Conservation (phyloP, 2,113 vertebrate genomes). For the Platichthys flesus region DNA sequence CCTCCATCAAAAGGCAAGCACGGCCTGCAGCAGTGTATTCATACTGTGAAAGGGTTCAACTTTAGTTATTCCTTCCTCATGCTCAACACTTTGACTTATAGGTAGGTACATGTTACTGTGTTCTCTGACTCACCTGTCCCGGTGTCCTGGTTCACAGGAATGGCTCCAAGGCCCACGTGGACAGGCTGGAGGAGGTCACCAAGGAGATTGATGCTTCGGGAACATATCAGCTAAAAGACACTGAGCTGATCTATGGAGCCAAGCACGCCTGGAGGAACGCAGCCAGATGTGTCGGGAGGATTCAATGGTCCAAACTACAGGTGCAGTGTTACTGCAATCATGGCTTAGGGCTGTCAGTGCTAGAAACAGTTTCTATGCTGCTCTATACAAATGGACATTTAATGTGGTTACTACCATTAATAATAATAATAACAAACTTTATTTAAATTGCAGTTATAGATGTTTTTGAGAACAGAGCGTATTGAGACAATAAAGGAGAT, state of each 20-base stretch:
- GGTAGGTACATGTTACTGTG: background rate
- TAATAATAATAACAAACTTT: too few relatives aligned
- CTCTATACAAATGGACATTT: background rate
- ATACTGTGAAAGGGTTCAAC: too few relatives aligned
- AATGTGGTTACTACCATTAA: too few relatives aligned
- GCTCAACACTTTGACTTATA: too few relatives aligned
- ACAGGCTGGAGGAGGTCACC: conserved; percentile 93
- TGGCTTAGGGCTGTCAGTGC: background rate
- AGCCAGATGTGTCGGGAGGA: conserved; percentile 93
- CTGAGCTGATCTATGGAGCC: conserved; percentile 95
- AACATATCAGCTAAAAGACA: conserved; percentile 96
- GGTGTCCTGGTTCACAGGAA: conserved; percentile 76
- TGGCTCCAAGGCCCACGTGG: conserved; percentile 93
- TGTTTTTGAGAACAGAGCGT: too few relatives aligned
- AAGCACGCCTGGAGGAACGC: conserved; percentile 98
- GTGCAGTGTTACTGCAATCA: conserved; percentile 61
- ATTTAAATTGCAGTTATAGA: too few relatives aligned
- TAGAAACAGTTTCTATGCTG: background rate
- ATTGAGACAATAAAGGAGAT: too few relatives aligned
- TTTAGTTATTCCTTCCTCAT: too few relatives aligned
- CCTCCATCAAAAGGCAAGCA: conserved; percentile 93
- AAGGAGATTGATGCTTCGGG: conserved; percentile 90
- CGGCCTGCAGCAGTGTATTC: too few relatives aligned
- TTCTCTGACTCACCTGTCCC: background rate
- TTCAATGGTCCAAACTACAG: conserved; percentile 99